Evolutionary conservation across 2,888 invertebrate species (phyloP), one percentile per base, ranked within the genome.

Genomic region (Abscondita cerata): DNA sequence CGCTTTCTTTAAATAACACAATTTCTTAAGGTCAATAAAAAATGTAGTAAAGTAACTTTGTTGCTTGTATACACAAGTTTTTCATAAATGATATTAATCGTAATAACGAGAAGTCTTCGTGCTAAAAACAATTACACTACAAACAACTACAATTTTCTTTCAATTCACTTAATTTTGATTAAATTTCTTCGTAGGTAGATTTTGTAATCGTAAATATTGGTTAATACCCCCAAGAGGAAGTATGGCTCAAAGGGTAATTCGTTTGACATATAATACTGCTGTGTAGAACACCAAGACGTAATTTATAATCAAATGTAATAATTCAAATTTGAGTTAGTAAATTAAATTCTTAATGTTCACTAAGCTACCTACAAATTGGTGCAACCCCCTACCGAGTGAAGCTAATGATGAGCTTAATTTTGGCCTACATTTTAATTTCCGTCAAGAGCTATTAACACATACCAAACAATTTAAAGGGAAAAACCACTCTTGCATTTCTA

Each of bases 161-260:
- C 67, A 73, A 72, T 74, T 70, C 70, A 74, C 73, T 74, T 73
- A 72, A 66, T 64, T 65, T 60, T 64, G 61, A 62, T 65, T 62
- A 66, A 68, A 70, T 66, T 68, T 69, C 67, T 64, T 73, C 71
- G 71, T 73, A 71, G 70, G 74, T 67, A 65, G 59, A 53, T 68
- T 68, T 71, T 71, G 69, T 72, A 70, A 71, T 64, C 75, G 69
- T 75, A 75, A 75, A 75, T 75, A 72, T 72, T 56, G 62, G 59
- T 73, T 72, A 72, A 70, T 67, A 60, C 56, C 18, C 44, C 44
- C 44, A 18, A 16, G 44, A 18, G 44, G 18, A 44, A 18, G 18
- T 44, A 18, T 44, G n/a, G 18, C 2, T 44, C 3, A 18, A 19
- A 44, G 25, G 2, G 25, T 6, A 25, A 25, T 25, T 25, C 6